These are phyloP conservation scores for Dendrocincla fuliginosa DNA, from an alignment of 2,797 vertebrate genomes.

Conservation along the genomic window DNA sequence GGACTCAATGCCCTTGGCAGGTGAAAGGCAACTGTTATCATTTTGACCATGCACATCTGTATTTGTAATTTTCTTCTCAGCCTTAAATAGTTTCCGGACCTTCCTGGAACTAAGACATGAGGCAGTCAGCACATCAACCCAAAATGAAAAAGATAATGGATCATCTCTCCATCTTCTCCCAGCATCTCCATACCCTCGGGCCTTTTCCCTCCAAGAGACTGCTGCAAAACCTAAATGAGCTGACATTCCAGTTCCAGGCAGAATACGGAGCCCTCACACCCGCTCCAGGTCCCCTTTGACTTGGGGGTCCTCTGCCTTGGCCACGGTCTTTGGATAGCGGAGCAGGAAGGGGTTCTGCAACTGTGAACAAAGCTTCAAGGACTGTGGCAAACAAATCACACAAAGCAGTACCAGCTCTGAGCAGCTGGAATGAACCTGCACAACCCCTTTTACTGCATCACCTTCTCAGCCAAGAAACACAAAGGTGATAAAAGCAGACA, in stretches of 20 bases:
- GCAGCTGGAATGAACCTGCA: background rate
- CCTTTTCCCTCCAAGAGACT: background rate
- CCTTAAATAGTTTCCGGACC: background rate
- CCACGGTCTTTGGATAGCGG: rapidly evolving
- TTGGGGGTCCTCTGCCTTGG: background rate
- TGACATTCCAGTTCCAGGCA: background rate
- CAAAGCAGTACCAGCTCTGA: background rate
- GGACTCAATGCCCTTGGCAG: background rate
- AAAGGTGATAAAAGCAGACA: background rate
- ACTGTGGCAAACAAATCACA: background rate
- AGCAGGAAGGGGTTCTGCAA: background rate
- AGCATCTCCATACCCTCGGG: background rate
- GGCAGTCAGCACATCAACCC: background rate
- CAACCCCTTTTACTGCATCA: background rate
- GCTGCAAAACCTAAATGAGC: background rate
- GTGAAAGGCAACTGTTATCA: background rate
- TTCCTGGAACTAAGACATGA: background rate
- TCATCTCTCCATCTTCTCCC: background rate
- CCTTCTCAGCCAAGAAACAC: background rate
- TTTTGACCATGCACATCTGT: background rate
- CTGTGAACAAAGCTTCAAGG: background rate
- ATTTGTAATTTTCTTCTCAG: background rate
- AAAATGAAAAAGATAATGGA: background rate
- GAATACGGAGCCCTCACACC: background rate
- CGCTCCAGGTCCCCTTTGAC: background rate